Conservation (phyloP, 2,888 invertebrate species). For the Eueremaeus valkanovi region DNA sequence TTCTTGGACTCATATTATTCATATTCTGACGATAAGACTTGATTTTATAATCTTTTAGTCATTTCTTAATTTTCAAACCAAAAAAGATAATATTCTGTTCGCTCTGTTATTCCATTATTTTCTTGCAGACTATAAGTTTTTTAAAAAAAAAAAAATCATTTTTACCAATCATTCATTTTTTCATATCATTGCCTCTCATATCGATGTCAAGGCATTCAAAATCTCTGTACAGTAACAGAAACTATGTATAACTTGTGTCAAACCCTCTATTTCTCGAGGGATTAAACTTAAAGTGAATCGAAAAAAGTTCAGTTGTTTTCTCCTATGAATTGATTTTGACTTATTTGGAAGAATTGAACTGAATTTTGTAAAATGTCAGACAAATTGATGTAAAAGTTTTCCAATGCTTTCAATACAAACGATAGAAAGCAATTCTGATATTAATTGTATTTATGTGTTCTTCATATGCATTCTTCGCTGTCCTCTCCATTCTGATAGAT, state of each 20-base stretch:
- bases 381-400: conserved; percentile 10
- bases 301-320: background rate
- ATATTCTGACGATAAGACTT: background rate
- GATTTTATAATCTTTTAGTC: background rate
- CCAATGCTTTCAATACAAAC: background rate
- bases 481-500: conserved; percentile 6
- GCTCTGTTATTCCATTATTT: background rate
- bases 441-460: conserved; percentile 12
- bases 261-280: background rate
- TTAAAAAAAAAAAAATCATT: too few relatives aligned
- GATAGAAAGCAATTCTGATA: background rate
- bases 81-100: background rate
- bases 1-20: background rate
- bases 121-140: background rate
- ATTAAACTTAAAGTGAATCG: background rate
- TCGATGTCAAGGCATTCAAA: too few relatives aligned
- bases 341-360: background rate
- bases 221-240: too few relatives aligned
- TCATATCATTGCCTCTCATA: background rate
- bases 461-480: conserved; percentile 26
- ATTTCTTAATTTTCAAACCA: background rate
- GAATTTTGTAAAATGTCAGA: background rate
- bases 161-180: background rate
- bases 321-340: background rate
- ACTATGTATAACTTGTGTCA: background rate